Conservation (phyloP, 2,888 invertebrate species). For the Drosophila paramelanica region DNA sequence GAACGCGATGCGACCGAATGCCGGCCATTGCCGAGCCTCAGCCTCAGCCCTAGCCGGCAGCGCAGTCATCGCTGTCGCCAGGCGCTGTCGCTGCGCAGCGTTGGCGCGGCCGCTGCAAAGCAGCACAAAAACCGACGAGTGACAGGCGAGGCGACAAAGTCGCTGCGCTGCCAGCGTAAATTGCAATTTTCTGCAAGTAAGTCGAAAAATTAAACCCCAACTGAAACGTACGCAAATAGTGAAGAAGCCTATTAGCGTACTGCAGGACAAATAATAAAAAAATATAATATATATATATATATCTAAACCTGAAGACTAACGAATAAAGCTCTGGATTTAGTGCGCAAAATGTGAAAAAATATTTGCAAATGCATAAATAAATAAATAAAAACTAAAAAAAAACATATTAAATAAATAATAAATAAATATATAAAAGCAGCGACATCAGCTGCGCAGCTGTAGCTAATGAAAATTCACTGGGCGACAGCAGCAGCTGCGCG, state of each 20-base stretch:
- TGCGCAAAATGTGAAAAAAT: conserved; percentile 35
- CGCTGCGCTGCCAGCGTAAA: conserved; percentile 37
- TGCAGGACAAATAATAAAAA: too few species aligned
- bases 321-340: conserved; percentile 6
- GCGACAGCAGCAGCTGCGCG: conserved; percentile 9
- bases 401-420: conserved; percentile 17
- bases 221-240: conserved; percentile 16
- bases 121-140: conserved; percentile 16
- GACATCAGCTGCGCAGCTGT: conserved; percentile 27
- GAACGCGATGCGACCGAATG: conserved; percentile 82
- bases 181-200: conserved; percentile 63
- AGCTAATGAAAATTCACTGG: conserved; percentile 31
- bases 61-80: conserved; percentile 36
- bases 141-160: conserved; percentile 1
- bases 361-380: conserved; percentile 34
- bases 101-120: conserved; percentile 11
- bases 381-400: conserved; percentile 13
- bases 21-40: conserved; percentile 64
- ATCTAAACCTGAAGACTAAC: background rate
- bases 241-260: background rate
- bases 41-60: conserved; percentile 48
- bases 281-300: background rate
- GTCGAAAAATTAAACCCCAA: conserved; percentile 11
- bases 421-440: conserved; percentile 9
- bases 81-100: conserved; percentile 12